Percentiles rank a stretch among this genome's conserved stretches.
Evolutionary conservation across 1,140 invertebrate genomes (phyloP).

Genomic region (Chlorops oryzae): DNA sequence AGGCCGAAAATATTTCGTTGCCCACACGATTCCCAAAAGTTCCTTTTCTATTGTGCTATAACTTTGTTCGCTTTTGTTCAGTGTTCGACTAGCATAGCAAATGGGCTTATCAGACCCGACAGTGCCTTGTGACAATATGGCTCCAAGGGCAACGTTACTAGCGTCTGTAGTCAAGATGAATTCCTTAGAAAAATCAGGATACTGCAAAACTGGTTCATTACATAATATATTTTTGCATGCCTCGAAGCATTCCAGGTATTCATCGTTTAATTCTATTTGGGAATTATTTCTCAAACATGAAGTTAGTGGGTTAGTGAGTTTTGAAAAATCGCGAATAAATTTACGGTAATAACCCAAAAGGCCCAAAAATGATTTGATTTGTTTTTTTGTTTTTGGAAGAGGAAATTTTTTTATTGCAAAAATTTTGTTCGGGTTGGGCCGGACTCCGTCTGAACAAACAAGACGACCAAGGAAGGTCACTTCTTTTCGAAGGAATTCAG

Average conservation of each 20-base stretch:
- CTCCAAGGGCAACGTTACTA: constrained; percentile 21
- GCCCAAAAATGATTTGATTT: constrained; percentile 21
- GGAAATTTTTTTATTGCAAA: constrained; percentile 16
- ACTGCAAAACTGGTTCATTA: constrained; percentile 30
- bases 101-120: constrained; percentile 30
- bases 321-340: constrained; percentile 21
- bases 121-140: constrained; percentile 20
- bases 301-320: constrained; percentile 11
- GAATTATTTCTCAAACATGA: not conserved
- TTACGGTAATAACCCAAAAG: too few relatives aligned
- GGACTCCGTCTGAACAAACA: constrained; percentile 35
- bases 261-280: constrained; percentile 6
- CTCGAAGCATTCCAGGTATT: constrained; percentile 25
- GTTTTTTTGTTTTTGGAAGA: constrained; percentile 15
- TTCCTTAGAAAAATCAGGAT: constrained; percentile 37
- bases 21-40: too few relatives aligned
- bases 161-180: constrained; percentile 31
- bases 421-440: constrained; percentile 24
- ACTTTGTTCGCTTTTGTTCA: constrained; percentile 40
- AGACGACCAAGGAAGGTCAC: constrained; percentile 32
- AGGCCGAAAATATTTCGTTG: too few relatives aligned
- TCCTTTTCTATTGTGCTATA: too few relatives aligned
- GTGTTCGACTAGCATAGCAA: constrained; percentile 36
- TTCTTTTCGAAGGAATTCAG: constrained; percentile 26
- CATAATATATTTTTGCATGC: constrained; percentile 21